Conservation (phyloP, 2,888 invertebrate genomes). For the Malthinus flaveolus region DNA sequence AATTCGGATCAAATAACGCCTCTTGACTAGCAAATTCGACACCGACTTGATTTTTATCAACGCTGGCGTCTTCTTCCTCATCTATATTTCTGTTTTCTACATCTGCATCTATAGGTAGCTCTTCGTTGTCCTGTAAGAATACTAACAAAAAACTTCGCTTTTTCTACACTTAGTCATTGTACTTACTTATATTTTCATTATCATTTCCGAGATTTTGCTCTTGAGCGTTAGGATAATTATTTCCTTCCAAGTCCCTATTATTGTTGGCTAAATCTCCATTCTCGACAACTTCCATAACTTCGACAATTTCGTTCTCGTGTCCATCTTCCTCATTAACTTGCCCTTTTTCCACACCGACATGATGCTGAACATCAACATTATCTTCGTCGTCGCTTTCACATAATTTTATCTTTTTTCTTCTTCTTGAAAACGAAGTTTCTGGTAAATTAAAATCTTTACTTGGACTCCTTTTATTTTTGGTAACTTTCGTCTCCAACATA, state of each 20-base stretch:
- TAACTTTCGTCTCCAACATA: not conserved
- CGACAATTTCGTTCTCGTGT: not conserved
- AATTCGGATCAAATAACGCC: conserved; percentile 50
- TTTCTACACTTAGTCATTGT: not conserved
- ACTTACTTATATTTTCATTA: conserved; percentile 29
- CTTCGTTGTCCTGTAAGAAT: conserved; percentile 4
- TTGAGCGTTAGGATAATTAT: conserved; percentile 51
- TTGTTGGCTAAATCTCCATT: conserved; percentile 60
- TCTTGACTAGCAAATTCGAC: conserved; percentile 47
- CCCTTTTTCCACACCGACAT: not conserved
- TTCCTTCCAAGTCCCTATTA: conserved; percentile 58
- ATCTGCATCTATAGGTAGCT: conserved; percentile 13
- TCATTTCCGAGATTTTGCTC: conserved; percentile 38
- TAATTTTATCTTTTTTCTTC: conserved; percentile 32
- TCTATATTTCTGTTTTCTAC: conserved; percentile 21
- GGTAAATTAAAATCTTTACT: conserved; percentile 21
- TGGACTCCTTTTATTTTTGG: not conserved
- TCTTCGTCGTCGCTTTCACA: conserved; percentile 30
- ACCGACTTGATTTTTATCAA: conserved; percentile 5
- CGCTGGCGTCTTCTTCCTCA: conserved; percentile 8
- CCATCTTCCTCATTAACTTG: not conserved
- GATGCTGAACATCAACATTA: conserved; percentile 3
- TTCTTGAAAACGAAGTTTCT: conserved; percentile 37
- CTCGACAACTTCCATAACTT: conserved; percentile 47
- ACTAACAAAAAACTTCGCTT: not conserved